Conservation (phyloP, 2,888 invertebrate genomes). For the Pyrrhosoma nymphula region DNA sequence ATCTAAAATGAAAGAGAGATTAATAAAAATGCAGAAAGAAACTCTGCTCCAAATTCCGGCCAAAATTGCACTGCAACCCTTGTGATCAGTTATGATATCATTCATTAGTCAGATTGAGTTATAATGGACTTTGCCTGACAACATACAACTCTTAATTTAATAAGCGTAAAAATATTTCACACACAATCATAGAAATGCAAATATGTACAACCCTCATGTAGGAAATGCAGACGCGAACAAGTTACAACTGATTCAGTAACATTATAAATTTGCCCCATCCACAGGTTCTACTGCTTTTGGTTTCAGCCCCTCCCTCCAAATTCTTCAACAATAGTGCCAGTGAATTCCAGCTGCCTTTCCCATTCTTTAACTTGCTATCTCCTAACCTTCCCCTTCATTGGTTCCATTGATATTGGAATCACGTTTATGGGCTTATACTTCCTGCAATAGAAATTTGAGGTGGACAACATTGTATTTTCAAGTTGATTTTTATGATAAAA, state of each 20-base stretch:
- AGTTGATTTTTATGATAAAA: too few species aligned
- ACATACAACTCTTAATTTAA: constrained; percentile 14
- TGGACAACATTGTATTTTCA: too few species aligned
- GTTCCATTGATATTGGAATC: constrained; percentile 76
- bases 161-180: constrained; percentile 44
- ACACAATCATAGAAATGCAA: constrained; percentile 5
- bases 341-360: background rate
- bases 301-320: background rate
- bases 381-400: constrained; percentile 74
- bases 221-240: constrained; percentile 15
- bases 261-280: background rate
- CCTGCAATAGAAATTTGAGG: constrained; percentile 71
- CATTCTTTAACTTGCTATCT: constrained; percentile 71
- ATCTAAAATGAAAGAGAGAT: background rate
- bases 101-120: background rate
- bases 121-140: background rate
- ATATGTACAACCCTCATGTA: constrained; percentile 47
- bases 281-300: constrained; percentile 44
- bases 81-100: background rate
- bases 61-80: constrained; percentile 7
- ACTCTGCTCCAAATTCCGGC: background rate
- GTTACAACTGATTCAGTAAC: constrained; percentile 20
- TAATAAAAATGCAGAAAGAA: background rate
- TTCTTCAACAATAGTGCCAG: background rate
- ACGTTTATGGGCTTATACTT: constrained; percentile 76